phyloP scores from a whole-genome alignment of 1,140 invertebrate species.

The Tribolium madens region DNA sequence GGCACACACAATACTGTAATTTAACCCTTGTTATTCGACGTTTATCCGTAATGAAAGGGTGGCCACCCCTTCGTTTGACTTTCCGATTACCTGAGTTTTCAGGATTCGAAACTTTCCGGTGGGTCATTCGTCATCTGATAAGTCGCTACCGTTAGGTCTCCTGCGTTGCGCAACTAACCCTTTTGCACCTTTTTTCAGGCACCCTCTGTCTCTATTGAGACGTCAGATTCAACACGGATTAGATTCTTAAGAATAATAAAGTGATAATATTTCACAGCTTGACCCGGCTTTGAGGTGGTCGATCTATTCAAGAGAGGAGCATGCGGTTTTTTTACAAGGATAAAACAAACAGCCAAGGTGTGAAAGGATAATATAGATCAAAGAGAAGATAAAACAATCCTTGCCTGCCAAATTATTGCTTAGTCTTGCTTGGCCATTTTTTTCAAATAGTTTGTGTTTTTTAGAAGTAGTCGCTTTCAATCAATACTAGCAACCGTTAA shows the following conservation, averaged over 20 bases:
- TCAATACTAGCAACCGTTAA: constrained; percentile 26
- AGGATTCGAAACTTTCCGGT: neutral
- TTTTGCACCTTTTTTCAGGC: constrained; percentile 54
- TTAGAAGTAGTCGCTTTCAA: no score
- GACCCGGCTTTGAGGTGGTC: constrained; percentile 58
- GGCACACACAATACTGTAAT: constrained; percentile 57
- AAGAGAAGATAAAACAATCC: neutral
- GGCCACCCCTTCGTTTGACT: constrained; percentile 40
- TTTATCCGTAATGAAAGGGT: constrained; percentile 56
- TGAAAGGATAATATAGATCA: neutral
- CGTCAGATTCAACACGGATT: constrained; percentile 58
- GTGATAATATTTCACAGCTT: constrained; percentile 61
- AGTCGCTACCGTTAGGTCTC: constrained; percentile 57
- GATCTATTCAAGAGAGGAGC: constrained; percentile 7
- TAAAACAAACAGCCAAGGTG: constrained; percentile 1
- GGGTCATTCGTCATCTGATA: constrained; percentile 43
- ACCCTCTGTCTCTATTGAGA: constrained; percentile 55
- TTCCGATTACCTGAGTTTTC: constrained; percentile 5
- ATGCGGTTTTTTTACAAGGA: constrained; percentile 37
- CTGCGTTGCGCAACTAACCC: constrained; percentile 49
- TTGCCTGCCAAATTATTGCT: neutral
- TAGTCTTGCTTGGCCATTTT: neutral
- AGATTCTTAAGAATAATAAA: constrained; percentile 59
- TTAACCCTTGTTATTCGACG: constrained; percentile 59
- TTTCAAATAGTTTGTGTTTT: neutral